A percentile compares a stretch with the other conserved stretches of the same genome.
phyloP scores from a whole-genome alignment of 2,888 invertebrate species.

The Conistra vaccinii region DNA sequence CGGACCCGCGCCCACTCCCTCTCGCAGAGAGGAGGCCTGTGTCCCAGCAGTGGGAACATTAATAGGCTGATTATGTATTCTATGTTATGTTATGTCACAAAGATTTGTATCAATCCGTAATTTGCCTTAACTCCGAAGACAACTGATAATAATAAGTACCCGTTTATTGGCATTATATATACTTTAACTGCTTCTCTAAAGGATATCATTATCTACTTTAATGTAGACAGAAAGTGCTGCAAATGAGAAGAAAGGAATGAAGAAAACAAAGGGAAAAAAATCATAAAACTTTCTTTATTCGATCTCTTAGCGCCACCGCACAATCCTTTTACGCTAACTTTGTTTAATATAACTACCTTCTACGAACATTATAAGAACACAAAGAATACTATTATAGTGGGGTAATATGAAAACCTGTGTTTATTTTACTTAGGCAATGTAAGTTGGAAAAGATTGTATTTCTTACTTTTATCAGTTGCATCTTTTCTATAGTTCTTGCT shows the following conservation, averaged over 20 bases:
- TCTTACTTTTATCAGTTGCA: not conserved
- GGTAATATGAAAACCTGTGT: constrained; percentile 37
- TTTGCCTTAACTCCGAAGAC: not conserved
- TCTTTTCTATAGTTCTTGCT: not conserved
- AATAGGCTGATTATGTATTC: no score
- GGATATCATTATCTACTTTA: constrained; percentile 49
- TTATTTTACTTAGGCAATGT: constrained; percentile 13
- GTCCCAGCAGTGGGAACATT: no score
- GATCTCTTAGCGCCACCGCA: constrained; percentile 73
- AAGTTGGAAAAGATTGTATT: constrained; percentile 10
- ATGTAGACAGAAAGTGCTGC: constrained; percentile 65
- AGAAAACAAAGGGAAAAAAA: constrained; percentile 73
- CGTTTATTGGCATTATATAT: constrained; percentile 24
- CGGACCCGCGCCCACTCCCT: no score
- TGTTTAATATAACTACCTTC: constrained; percentile 71
- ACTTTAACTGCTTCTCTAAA: constrained; percentile 24
- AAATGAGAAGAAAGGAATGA: constrained; percentile 74
- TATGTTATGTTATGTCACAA: no score
- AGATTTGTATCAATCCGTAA: not conserved
- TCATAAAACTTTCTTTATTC: constrained; percentile 84
- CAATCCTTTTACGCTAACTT: constrained; percentile 81
- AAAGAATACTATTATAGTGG: constrained; percentile 25
- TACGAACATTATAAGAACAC: constrained; percentile 39
- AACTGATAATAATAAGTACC: constrained; percentile 2
- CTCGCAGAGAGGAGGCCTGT: no score